A percentile compares a stretch with the other conserved stretches of the same genome.
These are phyloP conservation scores for Drosophila picticornis DNA, from an alignment of 2,888 invertebrate species.

Conservation along the genomic window DNA sequence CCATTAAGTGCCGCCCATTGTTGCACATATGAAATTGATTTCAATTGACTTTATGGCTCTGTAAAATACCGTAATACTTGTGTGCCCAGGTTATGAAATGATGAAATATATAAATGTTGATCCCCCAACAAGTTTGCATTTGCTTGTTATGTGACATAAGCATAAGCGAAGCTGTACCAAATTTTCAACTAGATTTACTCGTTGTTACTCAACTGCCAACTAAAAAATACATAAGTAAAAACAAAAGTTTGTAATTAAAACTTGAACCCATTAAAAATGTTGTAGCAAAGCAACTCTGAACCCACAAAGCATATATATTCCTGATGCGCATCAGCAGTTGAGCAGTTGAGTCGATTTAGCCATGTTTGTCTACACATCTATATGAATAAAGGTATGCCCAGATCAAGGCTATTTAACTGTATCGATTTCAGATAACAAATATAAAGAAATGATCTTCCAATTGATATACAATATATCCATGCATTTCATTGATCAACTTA, in stretches of 20 bases:
- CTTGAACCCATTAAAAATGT: not conserved
- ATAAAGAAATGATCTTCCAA: not conserved
- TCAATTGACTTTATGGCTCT: slow-evolving; percentile 35
- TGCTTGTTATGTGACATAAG: not conserved
- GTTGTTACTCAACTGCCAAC: not conserved
- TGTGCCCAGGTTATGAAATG: slow-evolving; percentile 11
- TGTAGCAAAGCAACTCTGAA: not conserved
- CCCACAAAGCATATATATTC: not conserved
- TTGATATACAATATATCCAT: not conserved
- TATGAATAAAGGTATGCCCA: not conserved
- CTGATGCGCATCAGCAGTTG: not conserved
- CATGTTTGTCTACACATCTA: not conserved
- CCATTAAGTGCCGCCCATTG: slow-evolving; percentile 26
- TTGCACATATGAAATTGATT: slow-evolving; percentile 27
- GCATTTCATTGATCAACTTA: not conserved
- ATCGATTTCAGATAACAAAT: not conserved
- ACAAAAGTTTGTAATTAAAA: not conserved
- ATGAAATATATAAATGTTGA: not conserved
- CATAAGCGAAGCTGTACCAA: not conserved
- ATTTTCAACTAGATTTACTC: not conserved
- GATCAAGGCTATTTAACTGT: fast-evolving
- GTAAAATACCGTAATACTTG: slow-evolving; percentile 13
- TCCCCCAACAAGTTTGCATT: not conserved
- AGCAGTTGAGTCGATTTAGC: not conserved
- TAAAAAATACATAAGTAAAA: not conserved